These are phyloP conservation scores for Mizuhopecten yessoensis DNA, from an alignment of 1,140 invertebrate genomes.

Conservation along the genomic window DNA sequence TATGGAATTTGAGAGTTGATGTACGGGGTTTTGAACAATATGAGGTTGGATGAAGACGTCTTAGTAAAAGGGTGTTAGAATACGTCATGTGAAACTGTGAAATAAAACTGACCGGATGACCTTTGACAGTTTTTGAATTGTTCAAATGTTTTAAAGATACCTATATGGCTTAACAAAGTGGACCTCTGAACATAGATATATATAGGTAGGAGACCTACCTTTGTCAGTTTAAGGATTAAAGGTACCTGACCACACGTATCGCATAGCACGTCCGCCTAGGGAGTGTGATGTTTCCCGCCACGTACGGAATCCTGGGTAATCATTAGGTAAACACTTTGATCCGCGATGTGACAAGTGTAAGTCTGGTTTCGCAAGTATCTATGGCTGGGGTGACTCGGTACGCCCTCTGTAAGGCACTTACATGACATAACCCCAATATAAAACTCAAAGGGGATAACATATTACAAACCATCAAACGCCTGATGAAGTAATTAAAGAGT, in stretches of 20 bases:
- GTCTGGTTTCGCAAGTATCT: constrained; percentile 4
- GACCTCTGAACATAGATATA: background rate
- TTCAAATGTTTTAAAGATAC: background rate
- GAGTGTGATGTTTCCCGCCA: background rate
- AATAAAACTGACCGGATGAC: background rate
- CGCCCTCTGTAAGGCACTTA: background rate
- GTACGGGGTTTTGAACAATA: no score
- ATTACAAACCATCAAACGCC: background rate
- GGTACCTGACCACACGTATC: background rate
- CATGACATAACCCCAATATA: no score
- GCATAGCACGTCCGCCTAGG: background rate
- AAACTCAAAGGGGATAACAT: no score
- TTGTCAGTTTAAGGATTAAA: background rate
- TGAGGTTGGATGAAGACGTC: no score
- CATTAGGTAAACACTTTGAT: background rate
- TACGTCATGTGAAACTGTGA: background rate
- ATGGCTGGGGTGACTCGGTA: background rate
- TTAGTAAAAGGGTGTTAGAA: no score
- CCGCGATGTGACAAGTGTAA: background rate
- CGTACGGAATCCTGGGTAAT: background rate
- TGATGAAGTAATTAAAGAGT: background rate
- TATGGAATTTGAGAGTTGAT: no score
- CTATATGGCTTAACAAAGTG: background rate
- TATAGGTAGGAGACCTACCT: background rate
- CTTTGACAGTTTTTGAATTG: background rate